Evolutionary conservation across 1,140 invertebrate species (phyloP), one percentile per base, ranked within the genome.

Genomic region (Rhopalosiphum maidis): DNA sequence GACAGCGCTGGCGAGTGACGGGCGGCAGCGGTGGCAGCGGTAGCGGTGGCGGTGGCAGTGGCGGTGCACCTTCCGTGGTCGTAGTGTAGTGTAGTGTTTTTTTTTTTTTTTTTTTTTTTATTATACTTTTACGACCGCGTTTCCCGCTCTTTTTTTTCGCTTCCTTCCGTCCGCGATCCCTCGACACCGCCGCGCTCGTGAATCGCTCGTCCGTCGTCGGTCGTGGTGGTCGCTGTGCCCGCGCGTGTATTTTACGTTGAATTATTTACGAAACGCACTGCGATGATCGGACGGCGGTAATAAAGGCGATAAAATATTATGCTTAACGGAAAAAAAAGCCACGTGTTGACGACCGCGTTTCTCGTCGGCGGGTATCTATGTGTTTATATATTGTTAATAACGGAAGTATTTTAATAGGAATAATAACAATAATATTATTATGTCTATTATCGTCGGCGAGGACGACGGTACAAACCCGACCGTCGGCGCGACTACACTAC

Each of bases 81-180:
- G 60, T 18, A 68, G 60, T 68, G 30, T 15, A 60, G 55, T 60
- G 30, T 15, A 60, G 55, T 60, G 30, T 60, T 9, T 68, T 68
- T 68, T 68, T 68, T 60, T 60, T n/a, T n/a, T n/a, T n/a, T 68
- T 68, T 68, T 68, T 91, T 91, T 35, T 60, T 60, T 90, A n/a
- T 68, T 90, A 68, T 91, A 54, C 68, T 91, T 93, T 86, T 86
- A 93, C 91, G 91, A 86, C 82, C 82, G 91, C 82, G 60, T 86
- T 93, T 93, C 77, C 77, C 91, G 91, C 91, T 85, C 82, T 93
- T 86, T 91, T 91, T 51, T 82, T n/a, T 68, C 25, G n/a, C 30
- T 60, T 37, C 77, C 37, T 55, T 37, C 90, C 90, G 90, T 35
- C 22, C 54, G 51, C 37, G 55, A 77, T 55, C 37, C 22, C 8